Base-by-base conservation (phyloP, 2,888 invertebrate species). In the Notodonta dromedarius region DNA sequence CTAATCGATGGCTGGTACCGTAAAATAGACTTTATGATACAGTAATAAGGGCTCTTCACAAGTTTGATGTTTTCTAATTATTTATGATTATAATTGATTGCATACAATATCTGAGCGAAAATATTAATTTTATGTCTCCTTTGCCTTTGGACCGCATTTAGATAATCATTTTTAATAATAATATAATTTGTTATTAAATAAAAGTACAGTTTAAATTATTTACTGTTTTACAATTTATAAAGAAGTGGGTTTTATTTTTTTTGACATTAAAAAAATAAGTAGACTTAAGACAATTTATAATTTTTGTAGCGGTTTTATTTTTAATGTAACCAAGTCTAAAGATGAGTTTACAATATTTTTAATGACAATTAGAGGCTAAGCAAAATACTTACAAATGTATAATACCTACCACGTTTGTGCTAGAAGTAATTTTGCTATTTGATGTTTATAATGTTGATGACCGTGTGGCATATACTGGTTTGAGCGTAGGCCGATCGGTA, bases 61-160 rank as follows among this genome's bases (percentile, higher is more conserved):
- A 40, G 54, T 70, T 60, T 60, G 56, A 56, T 58, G 53, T 35
- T 74, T 63, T 63, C 62, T 59, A 62, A 67, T 67, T 64, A 64
- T 67, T 60, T 63, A 67, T 66, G 71, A 76, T 69, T 48, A 50
- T 59, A 69, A 78, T 74, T 69, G 70, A 76, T 78, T 69, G 67
- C 62, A 69, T 66, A 60, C 63, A 71, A 70, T 69, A 65, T 68
- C 52, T 70, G 65, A 70, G 61, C 58, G 67, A 63, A 73, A 67
- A 69, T 74, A 70, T 75, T 61, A 73, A 70, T 75, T 66, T 59
- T 59, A 57, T 44, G 63, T 67, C 62, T 57, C 40, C 52, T 63
- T 61, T 63, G 61, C 64, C 58, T 69, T 65, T 65, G 52, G 56
- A 62, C 60, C 61, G 54, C 56, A 59, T 66, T 70, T 56, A 42